A percentile compares a stretch with the other conserved stretches of the same genome.
Evolutionary conservation across 1,140 invertebrate species (phyloP).

Genomic region (Spodoptera frugiperda): DNA sequence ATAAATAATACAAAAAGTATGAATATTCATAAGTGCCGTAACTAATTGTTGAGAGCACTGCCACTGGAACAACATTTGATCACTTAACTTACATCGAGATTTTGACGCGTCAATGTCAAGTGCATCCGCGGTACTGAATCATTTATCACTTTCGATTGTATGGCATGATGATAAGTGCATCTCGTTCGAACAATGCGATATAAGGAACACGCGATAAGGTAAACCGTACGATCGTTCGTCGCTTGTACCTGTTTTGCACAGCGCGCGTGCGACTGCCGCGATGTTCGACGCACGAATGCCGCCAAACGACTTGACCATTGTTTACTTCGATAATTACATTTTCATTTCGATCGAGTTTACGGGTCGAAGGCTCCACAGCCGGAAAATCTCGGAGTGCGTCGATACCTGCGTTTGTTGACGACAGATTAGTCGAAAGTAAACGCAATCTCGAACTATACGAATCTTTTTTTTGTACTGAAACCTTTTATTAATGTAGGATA

Average conservation of each 20-base stretch:
- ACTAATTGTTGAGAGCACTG: constrained; percentile 60
- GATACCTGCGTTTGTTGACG: constrained; percentile 40
- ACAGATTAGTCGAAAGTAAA: constrained; percentile 29
- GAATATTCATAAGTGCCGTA: constrained; percentile 70
- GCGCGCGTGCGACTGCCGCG: constrained; percentile 74
- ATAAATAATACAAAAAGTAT: constrained; percentile 65
- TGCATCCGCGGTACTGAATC: constrained; percentile 56
- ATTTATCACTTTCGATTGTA: constrained; percentile 55
- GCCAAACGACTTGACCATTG: constrained; percentile 71
- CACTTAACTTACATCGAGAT: constrained; percentile 45
- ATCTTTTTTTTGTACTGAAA: neutral
- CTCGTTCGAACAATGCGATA: constrained; percentile 56
- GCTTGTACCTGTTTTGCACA: constrained; percentile 63
- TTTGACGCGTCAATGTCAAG: constrained; percentile 68
- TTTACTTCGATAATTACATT: constrained; percentile 82
- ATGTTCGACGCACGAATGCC: constrained; percentile 79
- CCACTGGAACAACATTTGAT: constrained; percentile 61
- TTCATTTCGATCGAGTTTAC: constrained; percentile 81
- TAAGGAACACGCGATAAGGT: constrained; percentile 63
- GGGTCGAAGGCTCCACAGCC: constrained; percentile 74
- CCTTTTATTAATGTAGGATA: neutral
- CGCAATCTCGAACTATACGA: neutral
- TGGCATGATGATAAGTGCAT: constrained; percentile 58
- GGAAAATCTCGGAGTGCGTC: constrained; percentile 77
- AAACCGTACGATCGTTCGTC: constrained; percentile 52